Base-by-base conservation (phyloP, 2,797 vertebrate genomes). In the Pelodytes ibericus region DNA sequence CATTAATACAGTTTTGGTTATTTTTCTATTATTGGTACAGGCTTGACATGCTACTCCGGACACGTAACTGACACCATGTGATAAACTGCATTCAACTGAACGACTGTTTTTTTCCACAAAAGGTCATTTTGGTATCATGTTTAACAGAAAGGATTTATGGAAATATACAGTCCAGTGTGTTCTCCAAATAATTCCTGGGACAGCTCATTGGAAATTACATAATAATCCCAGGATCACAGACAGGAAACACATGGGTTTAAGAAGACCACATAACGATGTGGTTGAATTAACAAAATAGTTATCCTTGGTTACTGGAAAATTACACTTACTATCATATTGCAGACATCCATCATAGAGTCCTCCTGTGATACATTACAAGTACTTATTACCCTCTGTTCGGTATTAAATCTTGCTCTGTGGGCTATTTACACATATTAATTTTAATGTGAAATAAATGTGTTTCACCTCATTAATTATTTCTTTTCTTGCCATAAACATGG, bases 221-320 rank as follows among this genome's bases (percentile, higher is more conserved):
- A 29, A 60, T 60, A 18, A 60, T 60, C 58, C 58, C 29, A 30
- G 58, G 27, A 30, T 30, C 15, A 29, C 16, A 60, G 58, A 29
- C 29, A 60, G 18, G 18, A 53, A 24, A 53, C 22, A 53, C n/a
- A 53, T 24, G 22, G 7, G 49, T 24, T 53, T 24, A 53, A 16
- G 49, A 22, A 22, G 7, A 53, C 49, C 49, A 25, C 22, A 8
- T 6, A 53, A 53, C 24, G 22, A 11, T 53, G 49, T 24, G 49
- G 49, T 53, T 53, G 1, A 7, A 22, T 53, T 6, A 0, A 24
- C 18, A 13, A 44, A 44, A 16, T 44, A 44, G 41, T 44, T 44
- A 44, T 44, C 41, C 18, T 13, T 44, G 2, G 41, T 44, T 44
- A 44, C 41, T 8, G 41, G 1, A 44, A 44, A 44, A 44, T 8